These are phyloP conservation scores for Ageneiosus marmoratus DNA, from an alignment of 2,113 vertebrate genomes.

Conservation along the genomic window DNA sequence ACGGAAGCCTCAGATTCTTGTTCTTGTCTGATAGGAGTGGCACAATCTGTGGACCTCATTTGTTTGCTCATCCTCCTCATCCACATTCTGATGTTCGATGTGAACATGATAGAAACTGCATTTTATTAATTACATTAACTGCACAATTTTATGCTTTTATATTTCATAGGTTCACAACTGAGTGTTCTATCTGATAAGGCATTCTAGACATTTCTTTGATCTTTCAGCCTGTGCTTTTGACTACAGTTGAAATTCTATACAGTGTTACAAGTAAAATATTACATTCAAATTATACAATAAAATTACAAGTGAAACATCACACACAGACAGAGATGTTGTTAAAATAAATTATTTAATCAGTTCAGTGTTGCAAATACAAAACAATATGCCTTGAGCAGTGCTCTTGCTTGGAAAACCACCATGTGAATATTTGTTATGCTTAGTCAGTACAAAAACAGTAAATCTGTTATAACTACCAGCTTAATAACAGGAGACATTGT, in stretches of 20 bases:
- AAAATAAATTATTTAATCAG: slow-evolving; percentile 43
- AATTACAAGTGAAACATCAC: slow-evolving; percentile 5
- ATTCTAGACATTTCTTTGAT: background rate
- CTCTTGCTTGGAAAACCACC: background rate
- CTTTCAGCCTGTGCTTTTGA: background rate
- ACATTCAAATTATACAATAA: slow-evolving; percentile 1
- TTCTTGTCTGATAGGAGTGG: too few species aligned
- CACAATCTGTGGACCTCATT: too few species aligned
- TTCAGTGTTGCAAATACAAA: slow-evolving; percentile 18
- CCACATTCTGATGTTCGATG: background rate
- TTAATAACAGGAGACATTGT: background rate
- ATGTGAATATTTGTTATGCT: background rate
- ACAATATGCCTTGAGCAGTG: background rate
- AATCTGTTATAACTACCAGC: background rate
- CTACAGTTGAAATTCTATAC: background rate
- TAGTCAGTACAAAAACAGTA: background rate
- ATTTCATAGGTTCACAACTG: background rate
- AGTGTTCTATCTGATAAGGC: background rate
- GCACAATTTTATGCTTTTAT: background rate
- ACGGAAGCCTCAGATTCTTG: too few species aligned
- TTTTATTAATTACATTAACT: too few species aligned
- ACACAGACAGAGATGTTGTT: slow-evolving; percentile 2
- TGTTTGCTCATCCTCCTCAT: too few species aligned
- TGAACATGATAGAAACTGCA: background rate
- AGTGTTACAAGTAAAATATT: background rate